These are phyloP conservation scores for Dicerorhinus sumatrensis DNA, from an alignment of 2,113 vertebrate species.

Conservation along the genomic window DNA sequence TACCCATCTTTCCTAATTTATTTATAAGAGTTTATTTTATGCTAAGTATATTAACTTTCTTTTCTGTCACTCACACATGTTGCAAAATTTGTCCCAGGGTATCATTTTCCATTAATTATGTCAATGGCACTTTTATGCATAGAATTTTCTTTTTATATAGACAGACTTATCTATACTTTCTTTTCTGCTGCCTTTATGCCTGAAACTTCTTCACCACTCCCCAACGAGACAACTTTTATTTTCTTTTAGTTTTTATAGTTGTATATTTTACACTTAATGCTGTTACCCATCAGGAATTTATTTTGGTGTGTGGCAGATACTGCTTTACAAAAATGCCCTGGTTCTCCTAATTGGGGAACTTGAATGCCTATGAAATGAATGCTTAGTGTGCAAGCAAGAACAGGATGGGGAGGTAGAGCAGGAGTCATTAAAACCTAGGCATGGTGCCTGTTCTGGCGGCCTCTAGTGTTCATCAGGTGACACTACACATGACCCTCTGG, in stretches of 20 bases:
- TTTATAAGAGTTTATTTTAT: neutral
- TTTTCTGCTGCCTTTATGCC: neutral
- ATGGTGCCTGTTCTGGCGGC: slow-evolving; percentile 32
- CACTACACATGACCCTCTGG: neutral
- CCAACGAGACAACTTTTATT: neutral
- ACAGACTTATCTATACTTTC: neutral
- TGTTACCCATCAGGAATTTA: neutral
- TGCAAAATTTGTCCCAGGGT: neutral
- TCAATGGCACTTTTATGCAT: neutral
- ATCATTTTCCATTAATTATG: neutral
- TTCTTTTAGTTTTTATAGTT: neutral
- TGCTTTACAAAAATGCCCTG: neutral
- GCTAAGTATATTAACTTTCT: neutral
- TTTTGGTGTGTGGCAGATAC: neutral
- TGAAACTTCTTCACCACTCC: neutral
- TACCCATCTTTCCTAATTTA: neutral
- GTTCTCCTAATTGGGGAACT: neutral
- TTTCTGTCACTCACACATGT: neutral
- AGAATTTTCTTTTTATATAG: neutral
- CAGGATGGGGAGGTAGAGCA: neutral
- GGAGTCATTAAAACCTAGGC: neutral
- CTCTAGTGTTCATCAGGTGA: slow-evolving; percentile 52
- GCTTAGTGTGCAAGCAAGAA: neutral
- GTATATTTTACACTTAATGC: neutral
- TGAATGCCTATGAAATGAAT: neutral